These are phyloP conservation scores for Gonioctena quinquepunctata DNA, from an alignment of 1,140 invertebrate genomes.

Conservation along the genomic window DNA sequence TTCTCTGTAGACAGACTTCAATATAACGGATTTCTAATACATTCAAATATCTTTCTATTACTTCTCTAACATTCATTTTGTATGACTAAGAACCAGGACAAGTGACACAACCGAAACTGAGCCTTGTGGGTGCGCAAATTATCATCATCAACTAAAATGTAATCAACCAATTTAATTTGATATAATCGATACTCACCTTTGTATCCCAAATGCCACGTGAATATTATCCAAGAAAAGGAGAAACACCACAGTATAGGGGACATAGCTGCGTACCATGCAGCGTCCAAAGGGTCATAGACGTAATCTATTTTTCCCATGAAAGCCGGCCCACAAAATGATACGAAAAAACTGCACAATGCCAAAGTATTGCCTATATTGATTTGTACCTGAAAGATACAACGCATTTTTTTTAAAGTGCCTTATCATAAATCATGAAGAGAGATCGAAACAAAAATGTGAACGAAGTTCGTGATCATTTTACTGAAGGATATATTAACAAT, in stretches of 20 bases:
- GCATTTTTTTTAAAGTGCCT: too few relatives aligned
- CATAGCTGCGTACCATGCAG: constrained; percentile 72
- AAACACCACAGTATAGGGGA: constrained; percentile 73
- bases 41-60: too few relatives aligned
- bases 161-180: constrained; percentile 40
- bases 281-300: constrained; percentile 66
- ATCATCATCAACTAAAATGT: too few relatives aligned
- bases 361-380: constrained; percentile 59
- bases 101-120: too few relatives aligned
- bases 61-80: too few relatives aligned
- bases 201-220: constrained; percentile 33
- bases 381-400: constrained; percentile 60
- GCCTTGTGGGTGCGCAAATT: too few relatives aligned
- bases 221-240: constrained; percentile 64
- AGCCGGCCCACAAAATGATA: constrained; percentile 65
- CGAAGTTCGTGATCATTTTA: too few relatives aligned
- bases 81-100: too few relatives aligned
- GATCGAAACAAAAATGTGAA: not conserved
- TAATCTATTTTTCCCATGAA: constrained; percentile 70
- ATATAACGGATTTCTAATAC: too few relatives aligned
- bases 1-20: too few relatives aligned
- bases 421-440: too few relatives aligned
- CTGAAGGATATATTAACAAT: too few relatives aligned
- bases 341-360: constrained; percentile 53
- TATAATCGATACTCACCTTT: constrained; percentile 58